Base-by-base conservation (phyloP, 2,797 vertebrate genomes). In the Scyliorhinus canicula region DNA sequence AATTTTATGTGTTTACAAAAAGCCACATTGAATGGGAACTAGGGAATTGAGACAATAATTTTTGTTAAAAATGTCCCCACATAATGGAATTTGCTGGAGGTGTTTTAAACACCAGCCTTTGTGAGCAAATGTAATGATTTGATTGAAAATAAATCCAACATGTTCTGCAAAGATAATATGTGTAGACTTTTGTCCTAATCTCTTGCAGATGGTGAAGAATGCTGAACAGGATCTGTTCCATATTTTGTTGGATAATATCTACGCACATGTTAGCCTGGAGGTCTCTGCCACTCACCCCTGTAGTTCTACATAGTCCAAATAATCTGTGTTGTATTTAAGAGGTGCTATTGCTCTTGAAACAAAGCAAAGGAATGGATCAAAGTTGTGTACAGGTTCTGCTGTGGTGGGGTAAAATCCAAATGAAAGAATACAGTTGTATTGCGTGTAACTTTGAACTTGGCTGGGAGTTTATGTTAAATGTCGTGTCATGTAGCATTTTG, bases 161-260 rank as follows among this genome's bases (percentile, higher is more conserved):
- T 93, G 91, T 71, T 93, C 31, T 50, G 91, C 91, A 71, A 93
- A 93, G 93, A 93, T 28, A 93, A 69, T 90, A 90, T 50, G 44
- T 69, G 93, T 16, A 31, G 47, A 44, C 93, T 35, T 94, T 28
- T 47, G 67, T 74, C 71, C 60, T 71, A 94, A 94, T 94, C 47
- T 40, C 44, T 74, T 52, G 11, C 93, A 94, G 47, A 74, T 93
- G 91, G 44, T 71, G 19, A n/a, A 55, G 93, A 55, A 94, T 55
- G 26, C 63, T 47, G 69, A 47, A 55, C 31, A 52, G 69, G 44
- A 94, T 94, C 47, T 52, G 93, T 74, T 94, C 47, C 65, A 94
- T 74, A 94, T 74, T 74, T 74, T 94, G 50, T 26, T n/a, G 67
- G 93, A 52, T 69, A 93, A 71, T 93, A 71, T 71, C 93, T 71